These are phyloP conservation scores for Charina bottae DNA, from an alignment of 2,113 vertebrate genomes.

Conservation along the genomic window DNA sequence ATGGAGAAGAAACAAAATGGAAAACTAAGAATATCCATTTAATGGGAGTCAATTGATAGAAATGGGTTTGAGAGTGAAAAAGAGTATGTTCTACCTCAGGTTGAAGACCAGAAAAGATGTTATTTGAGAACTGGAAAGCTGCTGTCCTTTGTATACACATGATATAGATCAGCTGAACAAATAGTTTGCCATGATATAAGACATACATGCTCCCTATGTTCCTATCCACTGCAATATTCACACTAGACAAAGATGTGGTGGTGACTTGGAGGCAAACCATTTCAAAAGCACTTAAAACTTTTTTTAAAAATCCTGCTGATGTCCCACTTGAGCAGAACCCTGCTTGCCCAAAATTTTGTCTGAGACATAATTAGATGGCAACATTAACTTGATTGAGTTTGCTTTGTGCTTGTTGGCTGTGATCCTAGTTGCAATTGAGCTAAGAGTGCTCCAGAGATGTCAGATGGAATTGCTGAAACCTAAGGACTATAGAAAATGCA, in stretches of 20 bases:
- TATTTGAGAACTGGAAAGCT: neutral
- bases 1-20: neutral
- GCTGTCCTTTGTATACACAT: neutral
- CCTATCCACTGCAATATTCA: neutral
- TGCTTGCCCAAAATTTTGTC: neutral
- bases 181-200: neutral
- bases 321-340: neutral
- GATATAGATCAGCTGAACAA: neutral
- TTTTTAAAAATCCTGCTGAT: neutral
- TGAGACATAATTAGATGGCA: neutral
- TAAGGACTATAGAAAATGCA: neutral
- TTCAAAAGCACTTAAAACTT: neutral
- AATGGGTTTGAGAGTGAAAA: neutral
- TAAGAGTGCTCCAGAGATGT: neutral
- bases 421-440: neutral
- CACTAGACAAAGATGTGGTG: neutral
- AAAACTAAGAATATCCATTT: neutral
- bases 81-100: neutral
- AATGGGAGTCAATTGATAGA: neutral
- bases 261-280: neutral
- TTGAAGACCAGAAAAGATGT: neutral
- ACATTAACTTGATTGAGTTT: neutral
- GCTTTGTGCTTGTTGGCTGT: neutral
- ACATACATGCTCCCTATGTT: neutral
- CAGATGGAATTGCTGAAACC: slow-evolving; percentile 9